Evolutionary conservation across 2,797 vertebrate genomes (phyloP), one percentile per base, ranked within the genome.

Genomic region (Amblyraja radiata): DNA sequence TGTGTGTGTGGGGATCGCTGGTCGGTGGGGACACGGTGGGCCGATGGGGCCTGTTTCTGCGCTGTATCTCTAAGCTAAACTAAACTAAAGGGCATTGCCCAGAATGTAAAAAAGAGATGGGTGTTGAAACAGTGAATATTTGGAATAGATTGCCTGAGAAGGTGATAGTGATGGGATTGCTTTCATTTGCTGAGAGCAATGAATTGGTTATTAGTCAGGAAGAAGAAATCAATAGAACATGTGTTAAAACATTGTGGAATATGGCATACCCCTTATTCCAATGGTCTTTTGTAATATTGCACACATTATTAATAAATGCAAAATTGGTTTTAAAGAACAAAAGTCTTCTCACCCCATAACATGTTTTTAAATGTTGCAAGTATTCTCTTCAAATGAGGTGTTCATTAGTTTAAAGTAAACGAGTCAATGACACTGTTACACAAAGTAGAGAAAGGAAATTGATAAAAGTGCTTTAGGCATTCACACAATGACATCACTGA

Each of bases 391-490:
- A 32, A 88, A 68, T 68, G 61, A 68, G 63, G 61, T 68, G 84
- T 36, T 88, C 65, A 88, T 88, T 18, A 88, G 84, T 88, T 88
- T 65, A 68, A 36, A 88, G 36, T 88, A 68, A n/a, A 88, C 28
- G 13, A 6, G 84, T 65, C n/a, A 88, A 65, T 32, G n/a, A 25
- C 4, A 2, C 16, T 21, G 25, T 28, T 84, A 46, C 46, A 54
- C 46, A 61, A 39, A 61, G 61, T 61, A 84, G 81, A 16, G 54
- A 61, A 61, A 84, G 81, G 54, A 84, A 84, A 84, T 84, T 84
- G 81, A 84, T 84, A 61, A 23, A 58, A 61, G 10, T 25, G 23
- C 25, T 18, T 88, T 68, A 88, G 63, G 2, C 28, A 36, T 88
- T 16, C 6, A 8, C 84, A 88, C 28, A 86, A 63, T 65, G 6